phyloP scores from a whole-genome alignment of 2,888 invertebrate genomes.

The Stenchaetothrips biformis region DNA sequence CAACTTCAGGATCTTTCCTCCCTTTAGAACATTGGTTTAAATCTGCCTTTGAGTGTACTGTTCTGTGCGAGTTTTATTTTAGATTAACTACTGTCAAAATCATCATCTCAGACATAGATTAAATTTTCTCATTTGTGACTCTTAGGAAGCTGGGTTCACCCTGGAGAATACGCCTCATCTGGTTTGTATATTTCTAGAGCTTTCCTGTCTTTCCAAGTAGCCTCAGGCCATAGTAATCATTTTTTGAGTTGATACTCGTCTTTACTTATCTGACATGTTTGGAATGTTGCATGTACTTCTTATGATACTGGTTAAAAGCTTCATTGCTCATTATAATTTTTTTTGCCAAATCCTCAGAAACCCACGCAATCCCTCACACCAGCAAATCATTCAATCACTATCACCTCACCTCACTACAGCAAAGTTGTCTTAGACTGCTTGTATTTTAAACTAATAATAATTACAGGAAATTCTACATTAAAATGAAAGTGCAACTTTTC shows the following conservation, averaged over 20 bases:
- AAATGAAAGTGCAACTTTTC: constrained; percentile 20
- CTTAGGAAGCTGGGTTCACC: constrained; percentile 93
- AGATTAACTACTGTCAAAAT: no score
- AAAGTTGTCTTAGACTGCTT: no score
- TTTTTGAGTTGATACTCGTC: constrained; percentile 40
- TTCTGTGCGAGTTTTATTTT: no score
- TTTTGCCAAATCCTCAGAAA: not conserved
- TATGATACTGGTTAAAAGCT: constrained; percentile 31
- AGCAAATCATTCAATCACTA: constrained; percentile 8
- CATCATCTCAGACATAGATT: not conserved
- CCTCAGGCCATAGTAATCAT: not conserved
- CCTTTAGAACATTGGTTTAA: no score
- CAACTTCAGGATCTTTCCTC: constrained; percentile 1
- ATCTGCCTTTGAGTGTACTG: no score
- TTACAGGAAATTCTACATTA: no score
- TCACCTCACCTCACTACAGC: no score
- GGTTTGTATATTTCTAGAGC: constrained; percentile 58
- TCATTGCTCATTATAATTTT: constrained; percentile 8
- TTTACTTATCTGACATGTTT: constrained; percentile 41
- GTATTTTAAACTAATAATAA: no score
- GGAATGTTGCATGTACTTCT: constrained; percentile 29
- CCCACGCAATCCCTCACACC: no score
- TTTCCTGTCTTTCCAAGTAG: not conserved
- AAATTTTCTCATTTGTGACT: constrained; percentile 38
- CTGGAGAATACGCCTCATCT: constrained; percentile 97